Conservation (phyloP, 23 tunicate genomes). For the Ciona savignyi region DNA sequence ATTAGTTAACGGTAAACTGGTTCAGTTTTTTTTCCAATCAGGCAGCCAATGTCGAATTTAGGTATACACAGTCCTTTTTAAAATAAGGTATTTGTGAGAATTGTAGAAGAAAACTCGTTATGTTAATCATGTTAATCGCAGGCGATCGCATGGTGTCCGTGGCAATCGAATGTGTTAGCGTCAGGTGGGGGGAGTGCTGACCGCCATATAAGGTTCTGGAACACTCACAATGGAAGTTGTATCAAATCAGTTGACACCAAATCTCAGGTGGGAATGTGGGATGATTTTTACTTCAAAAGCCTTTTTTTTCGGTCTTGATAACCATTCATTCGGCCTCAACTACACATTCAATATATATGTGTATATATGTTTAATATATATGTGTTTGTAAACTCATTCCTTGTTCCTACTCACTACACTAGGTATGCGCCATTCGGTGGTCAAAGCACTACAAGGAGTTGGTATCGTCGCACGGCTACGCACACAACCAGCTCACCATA, state of each 20-base stretch:
- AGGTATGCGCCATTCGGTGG: slow-evolving; percentile 92
- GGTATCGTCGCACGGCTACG: slow-evolving; percentile 87
- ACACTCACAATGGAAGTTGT: slow-evolving; percentile 49
- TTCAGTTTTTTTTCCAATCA: no score
- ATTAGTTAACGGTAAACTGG: not conserved
- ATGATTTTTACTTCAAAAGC: no score
- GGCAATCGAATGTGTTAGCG: slow-evolving; percentile 72
- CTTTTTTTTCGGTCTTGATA: no score
- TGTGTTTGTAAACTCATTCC: no score
- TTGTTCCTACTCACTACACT: no score
- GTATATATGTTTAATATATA: no score
- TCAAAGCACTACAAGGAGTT: slow-evolving; percentile 76
- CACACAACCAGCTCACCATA: slow-evolving; percentile 73
- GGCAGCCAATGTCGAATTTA: no score
- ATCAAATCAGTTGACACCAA: slow-evolving; percentile 71
- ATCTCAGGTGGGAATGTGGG: slow-evolving; percentile 65
- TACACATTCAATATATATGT: not conserved
- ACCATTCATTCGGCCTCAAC: not conserved
- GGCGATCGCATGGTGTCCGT: slow-evolving; percentile 95
- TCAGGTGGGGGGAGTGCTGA: slow-evolving; percentile 93
- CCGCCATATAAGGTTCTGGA: slow-evolving; percentile 86
- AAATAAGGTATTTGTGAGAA: no score
- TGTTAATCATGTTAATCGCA: no score
- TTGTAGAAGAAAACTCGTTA: no score
- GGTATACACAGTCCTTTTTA: no score